Conservation (phyloP, 1,140 invertebrate species). For the Lepidurus packardi region DNA sequence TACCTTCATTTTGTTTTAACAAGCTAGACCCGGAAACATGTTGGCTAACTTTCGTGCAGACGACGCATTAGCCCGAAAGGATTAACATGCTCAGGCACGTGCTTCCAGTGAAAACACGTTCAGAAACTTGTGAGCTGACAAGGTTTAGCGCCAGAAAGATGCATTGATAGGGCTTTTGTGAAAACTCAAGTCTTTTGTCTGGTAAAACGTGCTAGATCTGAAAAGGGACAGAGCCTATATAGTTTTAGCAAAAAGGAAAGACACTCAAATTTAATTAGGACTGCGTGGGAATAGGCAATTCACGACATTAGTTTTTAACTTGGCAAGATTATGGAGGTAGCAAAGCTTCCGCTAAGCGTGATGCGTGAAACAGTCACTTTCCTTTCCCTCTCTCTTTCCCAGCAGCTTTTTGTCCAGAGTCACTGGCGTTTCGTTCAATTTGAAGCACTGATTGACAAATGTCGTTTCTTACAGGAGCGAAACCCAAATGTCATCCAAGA, state of each 20-base stretch:
- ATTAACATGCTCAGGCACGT: not conserved
- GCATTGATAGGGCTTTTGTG: not conserved
- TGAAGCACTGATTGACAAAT: not conserved
- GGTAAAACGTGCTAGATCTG: not conserved
- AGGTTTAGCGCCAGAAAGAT: not conserved
- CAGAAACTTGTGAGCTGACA: not conserved
- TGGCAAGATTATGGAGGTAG: not conserved
- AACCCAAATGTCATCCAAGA: not conserved
- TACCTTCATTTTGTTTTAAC: not conserved
- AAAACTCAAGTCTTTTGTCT: not conserved
- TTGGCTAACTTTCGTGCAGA: not conserved
- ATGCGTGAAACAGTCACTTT: constrained; percentile 23
- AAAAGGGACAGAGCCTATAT: not conserved
- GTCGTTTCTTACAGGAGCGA: not conserved
- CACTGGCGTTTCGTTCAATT: constrained; percentile 13
- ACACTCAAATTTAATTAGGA: not conserved
- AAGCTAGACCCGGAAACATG: not conserved
- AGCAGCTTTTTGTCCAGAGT: constrained; percentile 27
- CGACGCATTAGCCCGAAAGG: not conserved
- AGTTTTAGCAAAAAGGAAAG: not conserved
- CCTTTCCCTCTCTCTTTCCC: not conserved
- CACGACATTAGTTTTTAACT: not conserved
- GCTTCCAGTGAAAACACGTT: not conserved
- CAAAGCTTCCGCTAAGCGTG: not conserved
- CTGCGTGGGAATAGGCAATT: not conserved